These are phyloP conservation scores for Limosa lapponica DNA, from an alignment of 2,797 vertebrate species.

Conservation along the genomic window DNA sequence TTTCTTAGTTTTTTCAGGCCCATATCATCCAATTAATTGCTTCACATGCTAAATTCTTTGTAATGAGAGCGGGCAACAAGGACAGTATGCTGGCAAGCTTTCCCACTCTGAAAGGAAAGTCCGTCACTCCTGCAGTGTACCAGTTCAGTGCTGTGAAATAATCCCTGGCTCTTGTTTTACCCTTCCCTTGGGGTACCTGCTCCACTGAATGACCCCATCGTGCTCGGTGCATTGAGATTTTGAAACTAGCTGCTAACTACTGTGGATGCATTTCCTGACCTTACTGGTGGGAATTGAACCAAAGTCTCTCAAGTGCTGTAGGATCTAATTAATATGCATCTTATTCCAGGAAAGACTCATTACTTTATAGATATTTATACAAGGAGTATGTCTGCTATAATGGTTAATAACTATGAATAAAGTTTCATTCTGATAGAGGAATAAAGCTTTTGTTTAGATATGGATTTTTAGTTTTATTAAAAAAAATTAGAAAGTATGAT, in stretches of 20 bases:
- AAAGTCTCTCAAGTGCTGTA: slow-evolving; percentile 80
- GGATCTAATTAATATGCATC: slow-evolving; percentile 83
- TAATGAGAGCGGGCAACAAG: slow-evolving; percentile 52
- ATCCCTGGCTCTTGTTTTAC: slow-evolving; percentile 71
- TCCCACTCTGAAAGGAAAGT: slow-evolving; percentile 55
- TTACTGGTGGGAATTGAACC: slow-evolving; percentile 80
- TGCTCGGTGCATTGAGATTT: slow-evolving; percentile 75
- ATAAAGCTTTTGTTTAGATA: slow-evolving; percentile 70
- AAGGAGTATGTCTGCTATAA: slow-evolving; percentile 65
- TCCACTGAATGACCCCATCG: slow-evolving; percentile 73
- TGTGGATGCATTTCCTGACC: slow-evolving; percentile 79
- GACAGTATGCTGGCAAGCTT: slow-evolving; percentile 19
- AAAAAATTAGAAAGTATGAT: slow-evolving; percentile 59
- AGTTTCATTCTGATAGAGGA: slow-evolving; percentile 66
- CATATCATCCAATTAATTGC: slow-evolving; percentile 49
- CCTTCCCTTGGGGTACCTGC: slow-evolving; percentile 74
- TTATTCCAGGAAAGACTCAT: slow-evolving; percentile 80
- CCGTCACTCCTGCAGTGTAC: slow-evolving; percentile 53
- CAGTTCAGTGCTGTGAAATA: slow-evolving; percentile 65
- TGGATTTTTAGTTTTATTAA: slow-evolving; percentile 71
- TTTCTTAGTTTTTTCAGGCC: slow-evolving; percentile 56
- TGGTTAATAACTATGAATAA: slow-evolving; percentile 72
- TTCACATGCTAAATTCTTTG: slow-evolving; percentile 44
- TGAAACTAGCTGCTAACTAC: slow-evolving; percentile 79
- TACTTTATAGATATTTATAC: slow-evolving; percentile 79